phyloP scores from a whole-genome alignment of 2,113 vertebrate species.

The Noturus placidus region DNA sequence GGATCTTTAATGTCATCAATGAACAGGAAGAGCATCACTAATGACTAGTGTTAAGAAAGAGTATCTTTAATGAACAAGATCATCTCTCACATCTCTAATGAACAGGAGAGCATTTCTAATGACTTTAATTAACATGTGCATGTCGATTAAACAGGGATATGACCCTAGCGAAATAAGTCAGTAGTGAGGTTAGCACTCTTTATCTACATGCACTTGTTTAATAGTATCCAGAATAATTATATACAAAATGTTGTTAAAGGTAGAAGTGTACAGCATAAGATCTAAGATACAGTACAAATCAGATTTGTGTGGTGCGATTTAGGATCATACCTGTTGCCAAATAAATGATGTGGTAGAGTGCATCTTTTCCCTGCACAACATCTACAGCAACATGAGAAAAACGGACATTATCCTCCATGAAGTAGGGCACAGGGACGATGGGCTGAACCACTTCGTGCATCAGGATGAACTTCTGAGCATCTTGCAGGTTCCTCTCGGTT shows the following conservation, averaged over 20 bases:
- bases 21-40: neutral
- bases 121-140: neutral
- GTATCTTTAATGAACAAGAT: neutral
- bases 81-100: constrained; percentile 5
- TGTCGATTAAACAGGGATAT: neutral
- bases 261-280: neutral
- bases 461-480: constrained; percentile 94
- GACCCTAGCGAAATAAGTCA: neutral
- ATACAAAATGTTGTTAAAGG: no score
- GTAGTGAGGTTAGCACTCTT: neutral
- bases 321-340: constrained; percentile 86
- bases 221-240: neutral
- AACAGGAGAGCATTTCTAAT: neutral
- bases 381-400: constrained; percentile 93
- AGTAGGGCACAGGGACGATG: constrained; percentile 82
- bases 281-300: neutral
- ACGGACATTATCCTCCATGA: constrained; percentile 95
- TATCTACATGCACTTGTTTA: neutral
- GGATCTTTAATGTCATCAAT: neutral
- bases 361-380: constrained; percentile 89
- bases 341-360: constrained; percentile 89
- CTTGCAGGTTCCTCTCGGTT: constrained; percentile 92
- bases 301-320: constrained; percentile 7
- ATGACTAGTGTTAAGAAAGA: neutral
- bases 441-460: constrained; percentile 97